Percentiles rank a stretch among this genome's conserved stretches.
Conservation (phyloP, 2,888 invertebrate genomes). For the Drosophila dives region DNA sequence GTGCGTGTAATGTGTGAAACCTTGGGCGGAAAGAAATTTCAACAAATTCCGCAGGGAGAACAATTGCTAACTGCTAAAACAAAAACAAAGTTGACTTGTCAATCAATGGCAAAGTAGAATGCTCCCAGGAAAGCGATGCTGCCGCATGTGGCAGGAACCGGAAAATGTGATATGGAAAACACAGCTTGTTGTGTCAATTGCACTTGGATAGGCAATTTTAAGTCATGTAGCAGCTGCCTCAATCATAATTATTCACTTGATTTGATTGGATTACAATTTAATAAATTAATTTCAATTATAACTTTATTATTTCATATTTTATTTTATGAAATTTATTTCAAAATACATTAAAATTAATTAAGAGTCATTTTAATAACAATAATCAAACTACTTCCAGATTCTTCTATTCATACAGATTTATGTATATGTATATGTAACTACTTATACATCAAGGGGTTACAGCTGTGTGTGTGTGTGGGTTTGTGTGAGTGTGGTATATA, state of each 20-base stretch:
- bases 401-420: conserved; percentile 14
- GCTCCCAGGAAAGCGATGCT: conserved; percentile 11
- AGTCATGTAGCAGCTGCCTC: conserved; percentile 24
- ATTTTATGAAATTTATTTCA: conserved; percentile 69
- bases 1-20: background rate
- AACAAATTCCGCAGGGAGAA: conserved; percentile 18
- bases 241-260: background rate
- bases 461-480: conserved; percentile 10
- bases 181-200: conserved; percentile 15
- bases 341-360: conserved; percentile 51
- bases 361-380: conserved; percentile 52
- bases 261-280: conserved; percentile 24
- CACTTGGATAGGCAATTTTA: conserved; percentile 13
- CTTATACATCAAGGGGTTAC: background rate
- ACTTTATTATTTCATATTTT: too few species aligned
- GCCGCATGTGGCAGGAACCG: conserved; percentile 27
- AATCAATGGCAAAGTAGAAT: conserved; percentile 30
- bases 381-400: conserved; percentile 37
- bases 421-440: background rate
- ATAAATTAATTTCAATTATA: conserved; percentile 32
- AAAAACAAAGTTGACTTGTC: conserved; percentile 34
- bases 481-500: conserved; percentile 32
- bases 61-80: conserved; percentile 2
- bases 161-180: conserved; percentile 13
- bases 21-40: conserved; percentile 21